These are phyloP conservation scores for Caranx melampygus DNA, from an alignment of 2,113 vertebrate genomes.

Conservation along the genomic window DNA sequence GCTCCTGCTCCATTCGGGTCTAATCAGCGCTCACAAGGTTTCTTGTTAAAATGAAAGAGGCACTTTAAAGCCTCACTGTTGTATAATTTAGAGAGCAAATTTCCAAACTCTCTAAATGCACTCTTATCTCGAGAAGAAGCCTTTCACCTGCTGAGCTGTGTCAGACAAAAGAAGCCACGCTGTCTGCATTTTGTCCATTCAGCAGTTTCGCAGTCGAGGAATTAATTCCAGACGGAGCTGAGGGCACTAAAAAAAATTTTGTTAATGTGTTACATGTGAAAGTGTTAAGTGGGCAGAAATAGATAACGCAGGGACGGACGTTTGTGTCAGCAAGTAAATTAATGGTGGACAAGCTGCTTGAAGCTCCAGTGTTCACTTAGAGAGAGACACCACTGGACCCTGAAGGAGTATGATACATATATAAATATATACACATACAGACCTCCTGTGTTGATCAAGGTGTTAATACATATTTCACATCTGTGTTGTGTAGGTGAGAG, in stretches of 20 bases:
- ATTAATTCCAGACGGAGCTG: constrained; percentile 26
- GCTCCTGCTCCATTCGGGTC: background rate
- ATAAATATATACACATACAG: background rate
- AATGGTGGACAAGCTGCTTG: constrained; percentile 27
- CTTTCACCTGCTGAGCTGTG: constrained; percentile 1
- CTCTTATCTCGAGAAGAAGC: background rate
- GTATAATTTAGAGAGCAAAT: constrained; percentile 14
- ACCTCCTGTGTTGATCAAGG: background rate
- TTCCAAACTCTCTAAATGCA: background rate
- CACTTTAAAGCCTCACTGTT: constrained; percentile 1
- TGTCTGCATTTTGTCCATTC: constrained; percentile 30
- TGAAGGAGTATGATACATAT: background rate
- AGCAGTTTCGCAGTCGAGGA: background rate
- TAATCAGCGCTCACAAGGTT: background rate
- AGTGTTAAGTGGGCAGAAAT: constrained; percentile 55
- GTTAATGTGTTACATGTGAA: constrained; percentile 60
- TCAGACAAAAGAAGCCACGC: constrained; percentile 27
- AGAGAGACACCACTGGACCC: background rate
- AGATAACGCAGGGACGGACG: constrained; percentile 22
- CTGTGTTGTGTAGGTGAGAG: constrained; percentile 86
- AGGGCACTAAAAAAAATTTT: constrained; percentile 34
- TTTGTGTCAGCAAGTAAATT: constrained; percentile 55
- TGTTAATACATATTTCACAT: background rate
- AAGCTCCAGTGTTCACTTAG: background rate
- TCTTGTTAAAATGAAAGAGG: constrained; percentile 1